These are phyloP conservation scores for Harpagifer antarcticus DNA, from an alignment of 2,797 vertebrate genomes.

Conservation along the genomic window DNA sequence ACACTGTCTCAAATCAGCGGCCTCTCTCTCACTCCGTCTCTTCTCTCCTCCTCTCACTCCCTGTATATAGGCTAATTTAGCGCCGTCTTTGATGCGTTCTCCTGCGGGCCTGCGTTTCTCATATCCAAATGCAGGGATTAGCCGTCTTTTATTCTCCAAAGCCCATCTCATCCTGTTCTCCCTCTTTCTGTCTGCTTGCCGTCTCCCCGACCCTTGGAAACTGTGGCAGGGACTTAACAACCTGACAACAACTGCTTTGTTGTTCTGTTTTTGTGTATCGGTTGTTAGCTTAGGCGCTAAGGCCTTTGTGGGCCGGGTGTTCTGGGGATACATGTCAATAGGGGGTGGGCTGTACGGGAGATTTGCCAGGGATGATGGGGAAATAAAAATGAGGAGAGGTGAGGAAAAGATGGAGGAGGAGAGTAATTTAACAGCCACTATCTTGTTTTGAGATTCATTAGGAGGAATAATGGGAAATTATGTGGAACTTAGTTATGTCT, in stretches of 20 bases:
- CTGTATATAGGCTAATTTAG: conserved; percentile 87
- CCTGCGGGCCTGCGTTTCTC: conserved; percentile 87
- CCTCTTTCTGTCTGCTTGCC: conserved; percentile 74
- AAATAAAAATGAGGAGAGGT: conserved; percentile 61
- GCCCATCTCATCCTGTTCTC: conserved; percentile 88
- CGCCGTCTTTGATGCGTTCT: conserved; percentile 88
- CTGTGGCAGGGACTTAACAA: conserved; percentile 82
- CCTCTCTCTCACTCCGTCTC: conserved; percentile 71
- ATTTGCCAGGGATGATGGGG: conserved; percentile 69
- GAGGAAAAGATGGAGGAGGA: conserved; percentile 50
- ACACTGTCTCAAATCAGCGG: conserved; percentile 83
- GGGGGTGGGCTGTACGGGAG: conserved; percentile 62
- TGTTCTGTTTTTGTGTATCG: conserved; percentile 83
- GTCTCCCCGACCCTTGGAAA: conserved; percentile 80
- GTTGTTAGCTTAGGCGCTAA: conserved; percentile 81
- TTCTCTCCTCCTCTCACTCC: conserved; percentile 70
- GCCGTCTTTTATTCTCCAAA: conserved; percentile 88
- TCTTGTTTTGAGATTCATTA: conserved; percentile 89
- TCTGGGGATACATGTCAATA: conserved; percentile 69
- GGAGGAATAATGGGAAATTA: conserved; percentile 86
- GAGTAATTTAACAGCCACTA: conserved; percentile 70
- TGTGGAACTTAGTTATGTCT: conserved; percentile 83
- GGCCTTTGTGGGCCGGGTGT: conserved; percentile 72
- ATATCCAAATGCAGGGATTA: conserved; percentile 92
- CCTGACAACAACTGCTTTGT: conserved; percentile 82